Conservation (phyloP, 2,797 vertebrate species). For the Paedocypris micromegethes region DNA sequence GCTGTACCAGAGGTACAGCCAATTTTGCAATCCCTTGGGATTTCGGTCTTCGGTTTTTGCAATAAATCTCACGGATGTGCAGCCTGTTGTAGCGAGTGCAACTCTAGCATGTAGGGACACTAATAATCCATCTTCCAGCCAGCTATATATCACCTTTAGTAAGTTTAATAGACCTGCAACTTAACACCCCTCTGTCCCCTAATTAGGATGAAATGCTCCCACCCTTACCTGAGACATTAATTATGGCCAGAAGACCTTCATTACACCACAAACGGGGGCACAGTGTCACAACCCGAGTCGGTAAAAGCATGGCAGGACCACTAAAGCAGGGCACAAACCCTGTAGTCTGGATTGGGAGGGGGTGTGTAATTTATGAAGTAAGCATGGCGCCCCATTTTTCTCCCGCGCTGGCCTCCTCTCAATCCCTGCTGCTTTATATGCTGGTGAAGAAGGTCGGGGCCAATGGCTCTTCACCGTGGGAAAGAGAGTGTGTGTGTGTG, state of each 20-base stretch:
- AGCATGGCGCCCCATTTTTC: slow-evolving; percentile 58
- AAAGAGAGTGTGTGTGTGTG: slow-evolving; percentile 41
- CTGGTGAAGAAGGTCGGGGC: slow-evolving; percentile 48
- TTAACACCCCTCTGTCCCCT: slow-evolving; percentile 54
- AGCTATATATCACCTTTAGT: slow-evolving; percentile 54
- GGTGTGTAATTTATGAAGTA: slow-evolving; percentile 62
- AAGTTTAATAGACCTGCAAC: slow-evolving; percentile 58
- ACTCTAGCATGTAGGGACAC: background rate
- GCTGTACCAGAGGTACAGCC: background rate
- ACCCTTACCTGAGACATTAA: slow-evolving; percentile 58
- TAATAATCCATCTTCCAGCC: slow-evolving; percentile 31
- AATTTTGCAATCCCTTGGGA: background rate
- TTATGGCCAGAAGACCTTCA: slow-evolving; percentile 49
- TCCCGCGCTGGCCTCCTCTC: slow-evolving; percentile 54
- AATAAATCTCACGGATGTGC: too few species aligned
- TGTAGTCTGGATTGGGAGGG: slow-evolving; percentile 42
- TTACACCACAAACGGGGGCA: slow-evolving; percentile 57
- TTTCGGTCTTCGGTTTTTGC: too few species aligned
- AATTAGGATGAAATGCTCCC: slow-evolving; percentile 56
- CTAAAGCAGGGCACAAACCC: slow-evolving; percentile 46
- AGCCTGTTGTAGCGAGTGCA: background rate
- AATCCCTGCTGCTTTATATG: slow-evolving; percentile 49
- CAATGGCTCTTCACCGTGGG: slow-evolving; percentile 56
- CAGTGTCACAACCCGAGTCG: slow-evolving; percentile 55
- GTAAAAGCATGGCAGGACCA: slow-evolving; percentile 61